A percentile compares a stretch with the other conserved stretches of the same genome.
Evolutionary conservation across 2,888 invertebrate genomes (phyloP).

Genomic region (Eupeodes latifasciatus): DNA sequence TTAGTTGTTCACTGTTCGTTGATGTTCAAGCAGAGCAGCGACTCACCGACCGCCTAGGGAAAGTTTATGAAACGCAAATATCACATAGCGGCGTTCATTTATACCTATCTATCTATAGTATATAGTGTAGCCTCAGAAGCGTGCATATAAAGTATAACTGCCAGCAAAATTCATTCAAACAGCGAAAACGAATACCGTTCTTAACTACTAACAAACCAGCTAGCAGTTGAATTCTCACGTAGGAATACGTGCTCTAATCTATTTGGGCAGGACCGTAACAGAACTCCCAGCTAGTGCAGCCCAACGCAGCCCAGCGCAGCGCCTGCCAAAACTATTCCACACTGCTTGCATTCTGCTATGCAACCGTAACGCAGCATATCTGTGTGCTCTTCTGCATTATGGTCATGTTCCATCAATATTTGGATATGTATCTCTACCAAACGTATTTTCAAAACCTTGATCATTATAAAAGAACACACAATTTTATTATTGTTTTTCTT

Average conservation of each 20-base stretch:
- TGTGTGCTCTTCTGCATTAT: slow-evolving; percentile 55
- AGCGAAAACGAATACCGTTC: slow-evolving; percentile 28
- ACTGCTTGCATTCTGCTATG: slow-evolving; percentile 29
- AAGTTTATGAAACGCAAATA: slow-evolving; percentile 54
- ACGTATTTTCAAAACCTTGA: slow-evolving; percentile 32
- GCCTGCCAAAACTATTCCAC: slow-evolving; percentile 3
- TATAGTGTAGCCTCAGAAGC: neutral
- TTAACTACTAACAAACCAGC: slow-evolving; percentile 1
- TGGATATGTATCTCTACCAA: slow-evolving; percentile 30
- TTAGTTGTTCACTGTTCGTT: no score
- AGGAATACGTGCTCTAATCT: slow-evolving; percentile 71
- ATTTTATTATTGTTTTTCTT: slow-evolving; percentile 16
- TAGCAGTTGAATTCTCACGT: slow-evolving; percentile 66
- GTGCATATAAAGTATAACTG: slow-evolving; percentile 23
- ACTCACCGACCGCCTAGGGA: neutral
- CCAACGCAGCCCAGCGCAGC: neutral
- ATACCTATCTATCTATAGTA: neutral
- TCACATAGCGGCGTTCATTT: slow-evolving; percentile 4
- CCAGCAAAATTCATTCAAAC: slow-evolving; percentile 7
- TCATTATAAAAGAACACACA: slow-evolving; percentile 35
- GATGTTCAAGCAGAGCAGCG: neutral
- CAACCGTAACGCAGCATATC: slow-evolving; percentile 15
- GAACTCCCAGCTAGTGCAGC: neutral
- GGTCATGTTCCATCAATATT: slow-evolving; percentile 73
- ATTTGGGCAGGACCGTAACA: slow-evolving; percentile 44